Conservation (phyloP, 2,888 invertebrate species). For the Melanotus villosus region DNA sequence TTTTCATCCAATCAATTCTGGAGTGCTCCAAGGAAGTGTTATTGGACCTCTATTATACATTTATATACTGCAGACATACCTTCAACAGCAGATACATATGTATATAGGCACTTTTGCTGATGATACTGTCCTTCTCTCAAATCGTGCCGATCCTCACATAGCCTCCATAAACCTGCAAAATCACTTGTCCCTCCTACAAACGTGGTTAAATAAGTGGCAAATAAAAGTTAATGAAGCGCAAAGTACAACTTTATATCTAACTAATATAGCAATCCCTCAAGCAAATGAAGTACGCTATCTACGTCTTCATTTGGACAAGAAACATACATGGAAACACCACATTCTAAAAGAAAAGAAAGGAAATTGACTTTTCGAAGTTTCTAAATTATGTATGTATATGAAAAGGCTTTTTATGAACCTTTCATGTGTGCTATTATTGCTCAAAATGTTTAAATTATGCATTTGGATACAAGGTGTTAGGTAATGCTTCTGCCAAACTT, state of each 20-base stretch:
- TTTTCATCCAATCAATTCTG: too few species aligned
- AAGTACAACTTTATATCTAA: conserved; percentile 39
- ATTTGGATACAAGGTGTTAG: too few species aligned
- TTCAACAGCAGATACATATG: conserved; percentile 41
- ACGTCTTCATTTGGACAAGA: conserved; percentile 38
- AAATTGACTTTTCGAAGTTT: too few species aligned
- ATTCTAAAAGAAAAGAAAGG: not conserved
- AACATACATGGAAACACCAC: conserved; percentile 26
- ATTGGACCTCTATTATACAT: not conserved
- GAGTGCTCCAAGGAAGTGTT: too few species aligned
- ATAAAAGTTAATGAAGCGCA: conserved; percentile 33
- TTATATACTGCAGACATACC: conserved; percentile 47
- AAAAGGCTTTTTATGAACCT: too few species aligned
- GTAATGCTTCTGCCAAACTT: too few species aligned
- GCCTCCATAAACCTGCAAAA: conserved; percentile 49
- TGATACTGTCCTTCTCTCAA: conserved; percentile 46
- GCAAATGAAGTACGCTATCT: conserved; percentile 39
- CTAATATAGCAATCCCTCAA: conserved; percentile 1
- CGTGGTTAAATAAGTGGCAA: conserved; percentile 46
- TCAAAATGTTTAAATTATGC: too few species aligned
- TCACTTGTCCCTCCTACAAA: conserved; percentile 40
- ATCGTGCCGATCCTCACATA: conserved; percentile 28
- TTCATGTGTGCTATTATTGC: too few species aligned
- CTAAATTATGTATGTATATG: too few species aligned
- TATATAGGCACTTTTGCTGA: conserved; percentile 34